Conservation (phyloP, 2,797 vertebrate genomes). For the Delichon dasypus region DNA sequence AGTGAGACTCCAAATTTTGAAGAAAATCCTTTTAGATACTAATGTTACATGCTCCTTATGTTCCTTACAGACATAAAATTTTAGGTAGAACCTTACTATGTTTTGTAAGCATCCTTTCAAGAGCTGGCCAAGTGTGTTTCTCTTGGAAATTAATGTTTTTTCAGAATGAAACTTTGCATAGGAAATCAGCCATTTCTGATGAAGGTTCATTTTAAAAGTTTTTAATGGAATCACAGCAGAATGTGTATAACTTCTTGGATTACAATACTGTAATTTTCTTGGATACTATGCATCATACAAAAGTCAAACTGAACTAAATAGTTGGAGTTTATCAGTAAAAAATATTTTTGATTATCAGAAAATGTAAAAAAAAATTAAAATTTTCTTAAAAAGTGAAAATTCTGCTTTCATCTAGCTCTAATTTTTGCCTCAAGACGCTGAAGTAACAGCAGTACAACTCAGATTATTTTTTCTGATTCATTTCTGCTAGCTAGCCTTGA, state of each 20-base stretch:
- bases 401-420: not conserved
- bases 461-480: not conserved
- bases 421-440: conserved; percentile 4
- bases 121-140: not conserved
- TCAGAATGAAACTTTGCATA: not conserved
- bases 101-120: not conserved
- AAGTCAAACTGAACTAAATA: not conserved
- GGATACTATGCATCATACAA: not conserved
- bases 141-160: not conserved
- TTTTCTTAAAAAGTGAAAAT: not conserved
- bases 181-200: not conserved
- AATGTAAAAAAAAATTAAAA: not conserved
- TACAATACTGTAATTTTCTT: not conserved
- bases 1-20: not conserved
- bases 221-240: not conserved
- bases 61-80: not conserved
- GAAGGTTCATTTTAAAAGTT: not conserved
- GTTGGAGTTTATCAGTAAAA: not conserved
- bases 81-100: not conserved
- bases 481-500: not conserved
- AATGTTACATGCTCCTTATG: not conserved
- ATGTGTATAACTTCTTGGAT: not conserved
- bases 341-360: not conserved
- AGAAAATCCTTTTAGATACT: not conserved
- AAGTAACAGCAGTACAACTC: not conserved